Base-by-base conservation (phyloP, 2,888 invertebrate genomes). In the Dasypolia templi region DNA sequence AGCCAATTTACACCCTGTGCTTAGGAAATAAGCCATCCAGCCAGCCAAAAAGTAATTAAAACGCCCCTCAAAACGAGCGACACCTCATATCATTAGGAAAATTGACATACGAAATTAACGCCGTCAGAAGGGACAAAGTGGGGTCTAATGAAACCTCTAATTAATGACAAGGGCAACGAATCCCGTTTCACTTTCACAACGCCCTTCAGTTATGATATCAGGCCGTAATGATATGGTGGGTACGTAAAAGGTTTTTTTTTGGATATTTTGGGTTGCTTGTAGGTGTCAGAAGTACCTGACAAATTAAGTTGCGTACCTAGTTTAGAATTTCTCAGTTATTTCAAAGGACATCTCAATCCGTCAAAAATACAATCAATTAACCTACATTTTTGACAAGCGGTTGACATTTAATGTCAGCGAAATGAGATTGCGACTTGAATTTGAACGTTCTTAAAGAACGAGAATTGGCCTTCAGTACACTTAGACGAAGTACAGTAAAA, bases 11-110 rank as follows among this genome's bases (percentile, higher is more conserved):
- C 44, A 14, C 49, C 4, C 22, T 62, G 14, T 63, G 26, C 51
- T 61, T 12, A 42, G 6, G 0, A 51, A 62, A 39, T 51, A 79
- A 67, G 17, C 32, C 64, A 66, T 61, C 17, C 70, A 73, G 72
- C 67, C 12, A 72, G n/a, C n/a, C n/a, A 71, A 55, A 67, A 35
- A 26, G 12, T 72, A 39, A 77, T 85, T 69, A 82, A 64, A 39
- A 49, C 11, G 11, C 29, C 56, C 51, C 42, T 81, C 55, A 51
- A 70, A 78, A 75, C 61, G 81, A 72, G 67, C 51, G 78, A 78
- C 83, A 78, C 81, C 74, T 80, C 75, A 75, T 85, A 75, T 78
- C 71, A 78, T 85, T 61, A 85, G 51, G 65, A 63, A 83, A 87
- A 76, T 78, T 87, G 77, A 72, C 77, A 76, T 55, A 58, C 74